phyloP scores from a whole-genome alignment of 2,888 invertebrate genomes.

The Rhimphoctona megacephalus region DNA sequence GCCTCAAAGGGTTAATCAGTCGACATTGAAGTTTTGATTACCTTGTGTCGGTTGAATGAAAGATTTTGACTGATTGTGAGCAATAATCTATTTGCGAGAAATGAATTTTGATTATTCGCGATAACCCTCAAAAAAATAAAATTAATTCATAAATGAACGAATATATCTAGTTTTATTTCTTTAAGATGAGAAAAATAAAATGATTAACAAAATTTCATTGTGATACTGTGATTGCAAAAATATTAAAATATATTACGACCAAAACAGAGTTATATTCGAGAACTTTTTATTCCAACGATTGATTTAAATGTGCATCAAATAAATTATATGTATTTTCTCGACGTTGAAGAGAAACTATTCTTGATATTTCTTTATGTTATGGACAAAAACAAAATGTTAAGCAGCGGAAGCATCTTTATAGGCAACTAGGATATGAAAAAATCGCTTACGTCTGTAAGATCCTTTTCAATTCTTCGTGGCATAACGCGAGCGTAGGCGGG shows the following conservation, averaged over 20 bases:
- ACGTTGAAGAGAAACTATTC: too few species aligned
- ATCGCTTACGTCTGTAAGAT: constrained; percentile 25
- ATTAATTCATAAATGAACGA: not conserved
- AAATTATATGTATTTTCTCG: too few species aligned
- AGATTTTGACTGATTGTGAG: not conserved
- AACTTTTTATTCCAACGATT: too few species aligned
- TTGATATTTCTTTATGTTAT: not conserved
- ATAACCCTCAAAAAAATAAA: not conserved
- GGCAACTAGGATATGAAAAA: constrained; percentile 1
- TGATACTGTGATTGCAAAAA: too few species aligned
- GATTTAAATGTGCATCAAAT: too few species aligned
- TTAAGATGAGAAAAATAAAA: not conserved
- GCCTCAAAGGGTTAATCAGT: too few species aligned
- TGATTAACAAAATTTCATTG: too few species aligned
- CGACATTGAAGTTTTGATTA: not conserved
- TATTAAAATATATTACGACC: too few species aligned
- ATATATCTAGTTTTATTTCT: too few species aligned
- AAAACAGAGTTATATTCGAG: too few species aligned
- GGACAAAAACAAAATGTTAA: not conserved
- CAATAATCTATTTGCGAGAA: not conserved
- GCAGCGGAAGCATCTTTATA: not conserved
- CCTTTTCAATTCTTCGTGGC: constrained; percentile 53
- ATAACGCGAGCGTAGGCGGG: constrained; percentile 54
- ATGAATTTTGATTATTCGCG: not conserved
- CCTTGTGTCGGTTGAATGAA: not conserved